These are phyloP conservation scores for Bos javanicus DNA, from an alignment of 2,113 vertebrate genomes.

Conservation along the genomic window DNA sequence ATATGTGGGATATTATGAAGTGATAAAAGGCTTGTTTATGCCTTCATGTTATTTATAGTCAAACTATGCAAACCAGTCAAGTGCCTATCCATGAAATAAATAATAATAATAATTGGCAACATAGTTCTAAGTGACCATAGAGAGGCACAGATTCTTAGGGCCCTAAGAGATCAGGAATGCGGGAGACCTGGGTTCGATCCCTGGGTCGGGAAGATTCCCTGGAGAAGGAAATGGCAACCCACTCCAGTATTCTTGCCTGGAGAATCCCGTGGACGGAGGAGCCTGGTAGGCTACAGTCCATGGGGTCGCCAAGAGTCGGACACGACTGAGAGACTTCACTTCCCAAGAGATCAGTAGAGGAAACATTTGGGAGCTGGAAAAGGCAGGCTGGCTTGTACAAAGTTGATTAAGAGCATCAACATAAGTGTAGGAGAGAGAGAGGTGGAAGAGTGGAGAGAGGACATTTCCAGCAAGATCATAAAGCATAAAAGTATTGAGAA, in stretches of 20 bases:
- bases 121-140: neutral
- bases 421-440: neutral
- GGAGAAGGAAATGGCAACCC: too few relatives aligned
- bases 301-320: too few relatives aligned
- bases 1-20: neutral
- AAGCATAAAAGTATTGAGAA: neutral
- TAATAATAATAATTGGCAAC: neutral
- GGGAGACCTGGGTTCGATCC: too few relatives aligned
- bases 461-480: neutral
- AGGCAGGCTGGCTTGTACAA: neutral
- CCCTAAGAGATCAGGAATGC: neutral
- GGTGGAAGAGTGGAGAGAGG: neutral
- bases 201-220: too few relatives aligned
- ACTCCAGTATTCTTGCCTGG: too few relatives aligned
- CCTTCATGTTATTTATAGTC: neutral
- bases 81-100: constrained; percentile 28
- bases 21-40: neutral
- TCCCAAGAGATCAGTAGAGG: neutral
- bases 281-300: too few relatives aligned
- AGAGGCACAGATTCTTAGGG: neutral
- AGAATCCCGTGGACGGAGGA: too few relatives aligned
- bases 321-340: too few relatives aligned
- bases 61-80: neutral
- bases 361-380: neutral
- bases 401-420: neutral